phyloP scores from a whole-genome alignment of 2,113 vertebrate species.

The Hippocampus zosterae region DNA sequence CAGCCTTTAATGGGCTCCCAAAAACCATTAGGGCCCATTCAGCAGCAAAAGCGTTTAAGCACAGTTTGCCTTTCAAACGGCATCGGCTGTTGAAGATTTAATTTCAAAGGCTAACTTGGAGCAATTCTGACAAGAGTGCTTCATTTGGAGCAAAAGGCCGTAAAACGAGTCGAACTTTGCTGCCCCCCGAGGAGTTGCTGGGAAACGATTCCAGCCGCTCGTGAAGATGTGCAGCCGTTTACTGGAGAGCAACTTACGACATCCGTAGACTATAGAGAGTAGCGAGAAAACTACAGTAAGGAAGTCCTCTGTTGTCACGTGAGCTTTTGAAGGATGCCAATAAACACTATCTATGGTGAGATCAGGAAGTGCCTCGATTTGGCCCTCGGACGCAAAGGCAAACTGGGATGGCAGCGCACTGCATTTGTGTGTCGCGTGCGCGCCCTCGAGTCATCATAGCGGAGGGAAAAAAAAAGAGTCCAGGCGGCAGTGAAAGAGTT shows the following conservation, averaged over 20 bases:
- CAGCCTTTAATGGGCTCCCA: slow-evolving; percentile 1
- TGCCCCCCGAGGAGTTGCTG: slow-evolving; percentile 21
- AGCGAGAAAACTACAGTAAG: not conserved
- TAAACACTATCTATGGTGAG: too few relatives aligned
- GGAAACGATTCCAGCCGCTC: slow-evolving; percentile 16
- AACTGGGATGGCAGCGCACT: too few relatives aligned
- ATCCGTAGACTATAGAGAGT: not conserved
- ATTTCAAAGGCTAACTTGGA: slow-evolving; percentile 6
- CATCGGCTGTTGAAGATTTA: slow-evolving; percentile 11
- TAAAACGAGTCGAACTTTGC: slow-evolving; percentile 26
- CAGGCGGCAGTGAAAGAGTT: too few relatives aligned
- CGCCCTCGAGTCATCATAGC: too few relatives aligned
- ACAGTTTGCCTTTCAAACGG: not conserved
- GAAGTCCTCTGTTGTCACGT: not conserved
- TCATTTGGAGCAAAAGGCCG: slow-evolving; percentile 32
- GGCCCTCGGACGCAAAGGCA: too few relatives aligned
- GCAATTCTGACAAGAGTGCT: slow-evolving; percentile 23
- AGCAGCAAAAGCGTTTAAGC: slow-evolving; percentile 1
- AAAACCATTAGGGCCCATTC: slow-evolving; percentile 14
- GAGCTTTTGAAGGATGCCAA: too few relatives aligned
- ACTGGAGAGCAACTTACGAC: not conserved
- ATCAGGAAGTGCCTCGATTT: too few relatives aligned
- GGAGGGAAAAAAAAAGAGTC: too few relatives aligned
- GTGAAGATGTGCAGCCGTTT: slow-evolving; percentile 1
- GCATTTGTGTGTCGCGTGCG: too few relatives aligned